Conservation (phyloP, 1,140 invertebrate species). For the Archegozetes longisetosus region DNA sequence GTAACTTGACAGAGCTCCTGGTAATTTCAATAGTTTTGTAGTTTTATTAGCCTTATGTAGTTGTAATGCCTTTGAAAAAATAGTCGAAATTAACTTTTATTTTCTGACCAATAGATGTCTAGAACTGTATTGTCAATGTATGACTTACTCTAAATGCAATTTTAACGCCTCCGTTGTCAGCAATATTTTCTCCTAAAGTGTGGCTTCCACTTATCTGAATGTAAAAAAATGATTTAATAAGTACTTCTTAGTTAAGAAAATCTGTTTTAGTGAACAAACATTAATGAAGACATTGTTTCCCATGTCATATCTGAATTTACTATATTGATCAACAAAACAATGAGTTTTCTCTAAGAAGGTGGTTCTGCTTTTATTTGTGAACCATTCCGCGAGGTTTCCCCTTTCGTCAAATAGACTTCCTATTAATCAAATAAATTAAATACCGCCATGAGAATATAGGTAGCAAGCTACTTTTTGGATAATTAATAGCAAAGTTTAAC, state of each 20-base stretch:
- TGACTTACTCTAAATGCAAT: slow-evolving; percentile 30
- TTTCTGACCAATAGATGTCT: no score
- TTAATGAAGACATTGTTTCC: background rate
- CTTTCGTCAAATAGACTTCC: slow-evolving; percentile 62
- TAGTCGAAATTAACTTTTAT: no score
- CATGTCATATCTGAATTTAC: background rate
- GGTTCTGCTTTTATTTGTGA: slow-evolving; percentile 53
- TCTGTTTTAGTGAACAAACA: no score
- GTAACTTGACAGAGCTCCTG: slow-evolving; percentile 4
- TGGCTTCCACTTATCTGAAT: slow-evolving; percentile 39
- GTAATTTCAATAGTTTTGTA: background rate
- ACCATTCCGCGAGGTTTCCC: slow-evolving; percentile 73
- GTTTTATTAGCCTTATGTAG: background rate
- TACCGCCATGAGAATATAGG: no score
- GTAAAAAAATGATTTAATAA: background rate
- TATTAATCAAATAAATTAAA: background rate
- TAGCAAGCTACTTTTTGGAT: no score
- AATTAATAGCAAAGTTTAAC: no score
- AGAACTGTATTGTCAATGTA: no score
- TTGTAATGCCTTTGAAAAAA: background rate
- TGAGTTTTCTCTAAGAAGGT: slow-evolving; percentile 53
- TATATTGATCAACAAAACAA: slow-evolving; percentile 78
- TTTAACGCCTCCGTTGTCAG: slow-evolving; percentile 40
- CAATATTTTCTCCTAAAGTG: slow-evolving; percentile 36
- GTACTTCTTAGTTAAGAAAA: no score